Base-by-base conservation (phyloP, 2,888 invertebrate species). In the Hypena proboscidalis region DNA sequence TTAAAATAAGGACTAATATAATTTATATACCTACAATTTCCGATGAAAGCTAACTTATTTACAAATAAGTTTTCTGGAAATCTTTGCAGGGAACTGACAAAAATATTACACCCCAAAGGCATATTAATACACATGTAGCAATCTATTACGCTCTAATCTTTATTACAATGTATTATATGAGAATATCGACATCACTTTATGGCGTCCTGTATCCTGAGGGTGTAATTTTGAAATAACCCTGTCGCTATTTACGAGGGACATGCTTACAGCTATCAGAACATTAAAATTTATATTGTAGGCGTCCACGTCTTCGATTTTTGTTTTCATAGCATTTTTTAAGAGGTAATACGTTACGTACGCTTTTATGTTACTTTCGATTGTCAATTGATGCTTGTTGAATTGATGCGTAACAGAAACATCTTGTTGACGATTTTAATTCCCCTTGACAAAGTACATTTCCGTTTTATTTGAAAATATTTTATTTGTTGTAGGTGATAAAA, bases 221-320 rank as follows among this genome's bases (percentile, higher is more conserved):
- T 65, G 74, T 78, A 78, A 81, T 82, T 82, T 76, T 77, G 72
- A 66, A 71, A 73, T 70, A 76, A 73, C 72, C 76, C 69, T 72
- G 62, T 62, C 68, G 67, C 71, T 80, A 80, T 83, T 82, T 81
- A 82, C 75, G 79, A 78, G 67, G 72, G 61, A 60, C 59, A 58
- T 68, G 75, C 78, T 80, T 74, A 77, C 70, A 80, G 83, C 77
- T 83, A 85, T 85, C 80, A 67, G 76, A 57, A 67, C 67, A 68
- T 69, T 73, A 64, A 74, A 80, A 77, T 82, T 83, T 83, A 82
- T 80, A 68, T 69, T 69, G 71, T 59, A 60, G 65, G 56, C 56
- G 49, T 45, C 48, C 47, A 50, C 43, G 51, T 49, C 39, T 52
- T 13, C 41, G 42, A 51, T 45, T 63, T 59, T 45, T 38, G 53